phyloP scores from a whole-genome alignment of 2,888 invertebrate genomes.

The Pristionchus maxplancki region DNA sequence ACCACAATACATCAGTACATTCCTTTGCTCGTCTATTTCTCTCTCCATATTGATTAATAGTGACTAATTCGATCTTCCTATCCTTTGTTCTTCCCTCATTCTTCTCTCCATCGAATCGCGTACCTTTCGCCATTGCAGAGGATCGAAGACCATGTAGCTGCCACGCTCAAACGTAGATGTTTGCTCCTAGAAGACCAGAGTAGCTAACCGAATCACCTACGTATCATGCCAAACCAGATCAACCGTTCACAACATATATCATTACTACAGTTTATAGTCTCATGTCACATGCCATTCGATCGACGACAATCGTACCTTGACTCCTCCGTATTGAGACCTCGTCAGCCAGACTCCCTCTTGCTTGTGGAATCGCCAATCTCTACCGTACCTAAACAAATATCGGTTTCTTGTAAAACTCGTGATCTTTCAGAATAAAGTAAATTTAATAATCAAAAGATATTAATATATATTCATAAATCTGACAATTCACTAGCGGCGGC shows the following conservation, averaged over 20 bases:
- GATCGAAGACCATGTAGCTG: conserved; percentile 99
- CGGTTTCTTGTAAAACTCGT: not conserved
- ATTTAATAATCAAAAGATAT: not conserved
- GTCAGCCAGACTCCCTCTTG: conserved; percentile 89
- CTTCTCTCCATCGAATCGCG: not conserved
- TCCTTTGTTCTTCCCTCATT: not conserved
- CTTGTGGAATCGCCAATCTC: conserved; percentile 99
- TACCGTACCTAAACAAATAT: conserved; percentile 86
- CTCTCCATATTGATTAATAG: not conserved
- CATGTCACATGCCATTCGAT: not conserved
- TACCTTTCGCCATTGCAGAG: conserved; percentile 98
- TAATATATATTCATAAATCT: conserved; percentile 31
- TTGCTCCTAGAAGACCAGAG: conserved; percentile 85
- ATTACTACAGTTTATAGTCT: not conserved
- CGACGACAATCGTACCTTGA: conserved; percentile 54
- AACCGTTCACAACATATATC: not conserved
- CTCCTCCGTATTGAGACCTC: conserved; percentile 71
- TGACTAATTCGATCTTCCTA: not conserved
- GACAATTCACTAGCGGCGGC: conserved; percentile 87
- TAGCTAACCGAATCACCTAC: not conserved
- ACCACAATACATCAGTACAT: not conserved
- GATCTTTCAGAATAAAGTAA: not conserved
- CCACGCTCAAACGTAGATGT: conserved; percentile 96
- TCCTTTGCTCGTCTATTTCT: not conserved
- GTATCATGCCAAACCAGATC: not conserved